phyloP scores from a whole-genome alignment of 2,113 vertebrate genomes.

The Telmatochromis sp. region DNA sequence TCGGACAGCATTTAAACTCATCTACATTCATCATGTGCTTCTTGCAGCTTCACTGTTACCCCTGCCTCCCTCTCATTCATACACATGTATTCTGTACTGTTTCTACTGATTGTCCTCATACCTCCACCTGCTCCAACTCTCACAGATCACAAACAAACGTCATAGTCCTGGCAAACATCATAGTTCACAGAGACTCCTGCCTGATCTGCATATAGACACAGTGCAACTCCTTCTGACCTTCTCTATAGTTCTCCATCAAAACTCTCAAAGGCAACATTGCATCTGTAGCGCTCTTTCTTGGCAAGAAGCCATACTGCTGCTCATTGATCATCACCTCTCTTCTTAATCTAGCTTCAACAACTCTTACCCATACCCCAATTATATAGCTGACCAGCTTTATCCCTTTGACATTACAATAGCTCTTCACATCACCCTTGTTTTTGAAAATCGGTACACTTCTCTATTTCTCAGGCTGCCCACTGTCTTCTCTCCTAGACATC shows the following conservation, averaged over 20 bases:
- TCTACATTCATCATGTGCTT: neutral
- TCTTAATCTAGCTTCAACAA: neutral
- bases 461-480: neutral
- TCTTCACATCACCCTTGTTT: neutral
- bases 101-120: neutral
- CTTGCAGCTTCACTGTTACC: neutral
- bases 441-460: neutral
- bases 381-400: neutral
- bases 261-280: neutral
- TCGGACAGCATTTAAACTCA: neutral
- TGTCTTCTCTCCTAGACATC: neutral
- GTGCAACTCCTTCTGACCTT: neutral
- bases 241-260: neutral
- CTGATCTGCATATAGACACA: neutral
- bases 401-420: neutral
- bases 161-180: neutral
- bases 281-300: neutral
- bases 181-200: neutral
- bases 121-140: neutral
- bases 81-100: neutral
- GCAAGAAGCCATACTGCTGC: neutral
- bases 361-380: neutral
- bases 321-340: neutral
- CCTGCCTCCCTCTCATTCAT: neutral
- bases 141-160: neutral